Conservation (phyloP, 2,113 vertebrate genomes). For the Myrmecophaga tridactyla region DNA sequence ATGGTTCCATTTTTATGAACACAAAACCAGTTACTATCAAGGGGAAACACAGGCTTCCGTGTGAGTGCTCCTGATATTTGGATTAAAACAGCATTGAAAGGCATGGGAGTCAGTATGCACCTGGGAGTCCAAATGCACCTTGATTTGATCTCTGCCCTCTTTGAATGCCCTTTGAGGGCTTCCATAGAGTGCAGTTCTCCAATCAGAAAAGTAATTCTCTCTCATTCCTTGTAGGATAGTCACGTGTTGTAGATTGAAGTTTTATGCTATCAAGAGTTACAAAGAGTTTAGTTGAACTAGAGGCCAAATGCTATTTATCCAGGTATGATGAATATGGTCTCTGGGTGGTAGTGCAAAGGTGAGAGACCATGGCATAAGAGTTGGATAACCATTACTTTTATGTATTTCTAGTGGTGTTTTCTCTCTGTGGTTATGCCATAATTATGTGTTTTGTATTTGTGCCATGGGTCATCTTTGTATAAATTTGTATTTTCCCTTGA, state of each 20-base stretch:
- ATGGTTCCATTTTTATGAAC: not conserved
- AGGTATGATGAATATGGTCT: not conserved
- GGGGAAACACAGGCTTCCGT: not conserved
- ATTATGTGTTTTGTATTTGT: not conserved
- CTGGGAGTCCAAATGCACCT: not conserved
- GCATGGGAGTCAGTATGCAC: not conserved
- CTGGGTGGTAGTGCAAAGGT: not conserved
- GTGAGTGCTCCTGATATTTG: not conserved
- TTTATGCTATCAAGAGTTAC: not conserved
- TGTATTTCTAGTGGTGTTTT: not conserved
- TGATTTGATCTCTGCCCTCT: not conserved
- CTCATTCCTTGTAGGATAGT: not conserved
- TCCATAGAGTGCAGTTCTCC: not conserved
- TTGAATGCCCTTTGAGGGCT: not conserved
- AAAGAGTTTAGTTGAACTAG: not conserved
- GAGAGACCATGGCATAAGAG: not conserved
- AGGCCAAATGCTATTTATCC: not conserved
- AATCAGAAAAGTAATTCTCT: not conserved
- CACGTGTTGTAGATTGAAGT: not conserved
- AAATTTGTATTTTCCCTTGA: not conserved
- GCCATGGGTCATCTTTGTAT: not conserved
- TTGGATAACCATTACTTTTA: not conserved
- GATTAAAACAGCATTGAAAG: not conserved
- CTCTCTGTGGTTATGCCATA: not conserved
- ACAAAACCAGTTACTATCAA: not conserved